Conservation (phyloP, 2,888 invertebrate species). For the Muschampia plurimacula region DNA sequence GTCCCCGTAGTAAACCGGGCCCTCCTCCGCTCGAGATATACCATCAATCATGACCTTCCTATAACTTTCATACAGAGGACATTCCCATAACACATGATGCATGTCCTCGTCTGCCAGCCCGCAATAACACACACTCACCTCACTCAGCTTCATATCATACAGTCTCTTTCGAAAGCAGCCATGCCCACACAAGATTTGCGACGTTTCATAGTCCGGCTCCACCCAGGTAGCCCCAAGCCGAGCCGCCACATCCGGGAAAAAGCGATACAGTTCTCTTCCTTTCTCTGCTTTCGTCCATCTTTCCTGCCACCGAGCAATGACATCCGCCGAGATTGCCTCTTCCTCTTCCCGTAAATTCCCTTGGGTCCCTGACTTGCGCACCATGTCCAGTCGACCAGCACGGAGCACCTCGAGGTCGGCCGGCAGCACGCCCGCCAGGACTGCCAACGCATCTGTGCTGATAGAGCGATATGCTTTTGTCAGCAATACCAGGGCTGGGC, state of each 20-base stretch:
- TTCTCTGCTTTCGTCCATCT: slow-evolving; percentile 40
- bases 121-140: too few species aligned
- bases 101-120: too few species aligned
- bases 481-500: slow-evolving; percentile 23
- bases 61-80: too few species aligned
- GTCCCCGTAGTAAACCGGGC: slow-evolving; percentile 21
- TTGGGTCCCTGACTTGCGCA: too few species aligned
- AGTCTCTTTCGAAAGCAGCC: slow-evolving; percentile 3
- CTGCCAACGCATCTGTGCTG: slow-evolving; percentile 48
- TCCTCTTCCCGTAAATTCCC: too few species aligned
- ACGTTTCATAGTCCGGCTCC: slow-evolving; percentile 36
- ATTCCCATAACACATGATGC: too few species aligned
- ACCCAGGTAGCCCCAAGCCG: slow-evolving; percentile 44
- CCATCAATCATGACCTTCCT: slow-evolving; percentile 1
- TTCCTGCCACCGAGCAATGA: slow-evolving; percentile 42
- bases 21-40: not conserved
- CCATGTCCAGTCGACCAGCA: slow-evolving; percentile 34
- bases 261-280: slow-evolving; percentile 23
- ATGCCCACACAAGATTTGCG: slow-evolving; percentile 44
- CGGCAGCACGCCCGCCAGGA: slow-evolving; percentile 49
- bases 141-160: too few species aligned
- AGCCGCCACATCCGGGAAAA: slow-evolving; percentile 46
- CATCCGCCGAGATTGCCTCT: too few species aligned
- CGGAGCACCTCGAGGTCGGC: slow-evolving; percentile 45
- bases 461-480: slow-evolving; percentile 50